These are phyloP conservation scores for Electrona antarctica DNA, from an alignment of 2,113 vertebrate genomes.

Conservation along the genomic window DNA sequence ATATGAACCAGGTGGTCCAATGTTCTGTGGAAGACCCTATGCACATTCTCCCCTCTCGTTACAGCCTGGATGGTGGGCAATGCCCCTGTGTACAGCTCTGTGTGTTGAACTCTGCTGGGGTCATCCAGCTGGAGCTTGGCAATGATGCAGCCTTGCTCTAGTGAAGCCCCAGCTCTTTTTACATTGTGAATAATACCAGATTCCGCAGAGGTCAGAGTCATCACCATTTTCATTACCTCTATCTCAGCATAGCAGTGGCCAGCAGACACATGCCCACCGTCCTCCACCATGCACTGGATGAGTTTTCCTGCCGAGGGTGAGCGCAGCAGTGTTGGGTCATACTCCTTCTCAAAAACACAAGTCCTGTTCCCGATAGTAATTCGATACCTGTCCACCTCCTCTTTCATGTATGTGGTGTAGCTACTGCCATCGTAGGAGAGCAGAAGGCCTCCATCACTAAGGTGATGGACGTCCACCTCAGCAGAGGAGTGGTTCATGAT, in stretches of 20 bases:
- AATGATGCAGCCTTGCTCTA: constrained; percentile 95
- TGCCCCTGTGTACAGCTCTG: constrained; percentile 87
- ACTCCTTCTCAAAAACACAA: constrained; percentile 98
- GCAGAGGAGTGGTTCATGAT: constrained; percentile 93
- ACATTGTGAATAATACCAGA: constrained; percentile 98
- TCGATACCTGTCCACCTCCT: constrained; percentile 97
- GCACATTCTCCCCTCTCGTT: constrained; percentile 93
- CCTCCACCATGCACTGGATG: constrained; percentile 96
- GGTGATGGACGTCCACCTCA: constrained; percentile 93
- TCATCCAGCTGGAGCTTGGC: constrained; percentile 97
- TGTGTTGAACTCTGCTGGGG: constrained; percentile 96
- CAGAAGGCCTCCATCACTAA: constrained; percentile 94
- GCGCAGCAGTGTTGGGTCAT: constrained; percentile 93
- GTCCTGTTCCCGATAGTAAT: constrained; percentile 99
- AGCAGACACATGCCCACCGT: constrained; percentile 94
- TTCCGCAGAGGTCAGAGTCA: constrained; percentile 90
- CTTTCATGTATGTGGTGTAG: constrained; percentile 99
- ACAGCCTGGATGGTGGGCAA: constrained; percentile 90
- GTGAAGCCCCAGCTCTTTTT: constrained; percentile 89
- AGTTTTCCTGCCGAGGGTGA: constrained; percentile 96
- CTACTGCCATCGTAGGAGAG: constrained; percentile 97
- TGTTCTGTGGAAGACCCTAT: constrained; percentile 94
- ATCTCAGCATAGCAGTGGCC: constrained; percentile 98
- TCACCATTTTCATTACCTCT: constrained; percentile 99
- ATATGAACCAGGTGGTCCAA: constrained; percentile 94